Evolutionary conservation across 1,140 invertebrate species (phyloP).

Genomic region (Nomia melanderi): DNA sequence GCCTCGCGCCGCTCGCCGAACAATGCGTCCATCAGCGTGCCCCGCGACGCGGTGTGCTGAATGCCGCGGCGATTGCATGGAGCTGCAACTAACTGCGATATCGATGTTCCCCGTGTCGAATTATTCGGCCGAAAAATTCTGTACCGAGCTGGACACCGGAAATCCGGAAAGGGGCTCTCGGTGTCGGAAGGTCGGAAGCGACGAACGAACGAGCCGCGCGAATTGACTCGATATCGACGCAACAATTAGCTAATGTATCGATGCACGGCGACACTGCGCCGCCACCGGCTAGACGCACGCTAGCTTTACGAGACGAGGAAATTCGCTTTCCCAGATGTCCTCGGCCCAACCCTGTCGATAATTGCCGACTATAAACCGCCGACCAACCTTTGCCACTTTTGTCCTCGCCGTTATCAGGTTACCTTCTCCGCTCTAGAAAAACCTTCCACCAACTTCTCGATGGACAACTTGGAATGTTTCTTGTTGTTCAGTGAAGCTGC

Average conservation of each 20-base stretch:
- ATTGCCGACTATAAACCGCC: conserved; percentile 59
- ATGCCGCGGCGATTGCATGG: not conserved
- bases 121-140: conserved; percentile 10
- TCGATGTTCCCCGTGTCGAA: not conserved
- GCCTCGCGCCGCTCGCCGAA: not conserved
- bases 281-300: conserved; percentile 10
- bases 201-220: conserved; percentile 63
- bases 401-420: conserved; percentile 9
- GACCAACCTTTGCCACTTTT: conserved; percentile 36
- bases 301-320: conserved; percentile 54
- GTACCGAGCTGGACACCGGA: too few species aligned
- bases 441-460: too few species aligned
- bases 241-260: conserved; percentile 74
- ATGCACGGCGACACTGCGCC: conserved; percentile 9
- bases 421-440: not conserved
- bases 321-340: conserved; percentile 51
- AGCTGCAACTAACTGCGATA: not conserved
- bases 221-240: conserved; percentile 56
- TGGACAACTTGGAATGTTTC: too few species aligned
- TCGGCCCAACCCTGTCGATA: conserved; percentile 52
- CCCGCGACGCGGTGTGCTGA: not conserved
- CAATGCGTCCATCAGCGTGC: not conserved
- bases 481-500: too few species aligned
- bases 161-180: not conserved
- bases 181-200: conserved; percentile 31